Conservation (phyloP, 37 sponge, comb jelly and placozoan genomes). For the Ianthella basta region DNA sequence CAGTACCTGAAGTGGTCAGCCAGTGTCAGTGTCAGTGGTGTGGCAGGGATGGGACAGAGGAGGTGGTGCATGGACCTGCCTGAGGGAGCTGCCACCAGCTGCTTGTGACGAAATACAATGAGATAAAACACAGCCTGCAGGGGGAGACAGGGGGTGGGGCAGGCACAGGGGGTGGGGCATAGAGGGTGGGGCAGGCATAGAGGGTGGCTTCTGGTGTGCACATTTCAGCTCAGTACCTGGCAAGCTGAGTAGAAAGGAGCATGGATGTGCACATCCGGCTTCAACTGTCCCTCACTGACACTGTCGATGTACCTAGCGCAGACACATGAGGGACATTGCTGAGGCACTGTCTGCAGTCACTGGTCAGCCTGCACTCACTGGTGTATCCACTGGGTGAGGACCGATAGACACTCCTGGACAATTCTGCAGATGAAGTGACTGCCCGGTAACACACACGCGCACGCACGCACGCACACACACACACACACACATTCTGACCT, state of each 20-base stretch:
- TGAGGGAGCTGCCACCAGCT: conserved; percentile 39
- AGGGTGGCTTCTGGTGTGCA: neutral
- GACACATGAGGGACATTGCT: neutral
- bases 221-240: conserved; percentile 29
- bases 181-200: neutral
- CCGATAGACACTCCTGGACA: conserved; percentile 51
- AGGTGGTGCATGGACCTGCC: conserved; percentile 47
- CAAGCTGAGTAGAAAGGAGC: conserved; percentile 75
- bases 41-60: neutral
- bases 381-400: conserved; percentile 63
- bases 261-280: conserved; percentile 54
- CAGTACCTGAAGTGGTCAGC: conserved; percentile 52
- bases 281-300: conserved; percentile 10
- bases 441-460: neutral
- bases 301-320: conserved; percentile 57
- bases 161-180: neutral
- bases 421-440: conserved; percentile 24
- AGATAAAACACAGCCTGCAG: conserved; percentile 76
- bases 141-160: neutral
- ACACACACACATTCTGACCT: conserved; percentile 20
- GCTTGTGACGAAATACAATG: conserved; percentile 76
- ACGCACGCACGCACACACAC: neutral
- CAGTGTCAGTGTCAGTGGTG: neutral
- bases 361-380: conserved; percentile 49
- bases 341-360: no score